These are phyloP conservation scores for Synergus laeviventris DNA, from an alignment of 2,888 invertebrate genomes.

Conservation along the genomic window DNA sequence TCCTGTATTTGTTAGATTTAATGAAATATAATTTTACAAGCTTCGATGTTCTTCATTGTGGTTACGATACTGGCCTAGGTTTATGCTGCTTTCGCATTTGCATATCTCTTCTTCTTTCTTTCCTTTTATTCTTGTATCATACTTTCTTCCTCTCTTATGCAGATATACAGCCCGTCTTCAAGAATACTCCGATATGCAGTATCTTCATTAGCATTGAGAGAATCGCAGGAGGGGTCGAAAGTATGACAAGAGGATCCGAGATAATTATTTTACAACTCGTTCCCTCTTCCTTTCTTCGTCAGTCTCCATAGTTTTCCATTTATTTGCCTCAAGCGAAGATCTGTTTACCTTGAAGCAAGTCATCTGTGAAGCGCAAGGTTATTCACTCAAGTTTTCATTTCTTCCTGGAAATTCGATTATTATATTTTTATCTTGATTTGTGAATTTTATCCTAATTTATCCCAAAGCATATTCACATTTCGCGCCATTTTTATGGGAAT, in stretches of 20 bases:
- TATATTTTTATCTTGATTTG: background rate
- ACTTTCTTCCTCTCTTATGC: constrained; percentile 42
- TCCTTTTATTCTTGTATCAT: background rate
- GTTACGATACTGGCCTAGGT: constrained; percentile 40
- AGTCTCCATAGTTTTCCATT: constrained; percentile 14
- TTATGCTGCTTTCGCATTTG: constrained; percentile 20
- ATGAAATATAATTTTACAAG: background rate
- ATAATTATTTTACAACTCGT: constrained; percentile 32
- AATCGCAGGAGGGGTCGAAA: constrained; percentile 22
- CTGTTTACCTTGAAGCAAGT: background rate
- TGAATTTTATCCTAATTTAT: background rate
- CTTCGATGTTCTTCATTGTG: constrained; percentile 26
- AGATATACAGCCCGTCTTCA: constrained; percentile 16
- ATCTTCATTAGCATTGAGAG: constrained; percentile 38
- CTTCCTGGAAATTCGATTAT: background rate
- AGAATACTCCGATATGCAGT: constrained; percentile 2
- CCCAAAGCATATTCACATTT: background rate
- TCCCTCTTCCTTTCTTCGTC: background rate
- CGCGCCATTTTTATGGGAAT: background rate
- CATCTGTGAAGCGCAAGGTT: constrained; percentile 17
- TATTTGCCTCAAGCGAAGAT: constrained; percentile 20
- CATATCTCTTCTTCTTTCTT: constrained; percentile 9
- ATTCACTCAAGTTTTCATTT: constrained; percentile 11
- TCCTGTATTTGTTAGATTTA: too few species aligned
- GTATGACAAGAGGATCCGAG: background rate